Conservation (phyloP, 2,888 invertebrate genomes). For the Drosophila leonis region DNA sequence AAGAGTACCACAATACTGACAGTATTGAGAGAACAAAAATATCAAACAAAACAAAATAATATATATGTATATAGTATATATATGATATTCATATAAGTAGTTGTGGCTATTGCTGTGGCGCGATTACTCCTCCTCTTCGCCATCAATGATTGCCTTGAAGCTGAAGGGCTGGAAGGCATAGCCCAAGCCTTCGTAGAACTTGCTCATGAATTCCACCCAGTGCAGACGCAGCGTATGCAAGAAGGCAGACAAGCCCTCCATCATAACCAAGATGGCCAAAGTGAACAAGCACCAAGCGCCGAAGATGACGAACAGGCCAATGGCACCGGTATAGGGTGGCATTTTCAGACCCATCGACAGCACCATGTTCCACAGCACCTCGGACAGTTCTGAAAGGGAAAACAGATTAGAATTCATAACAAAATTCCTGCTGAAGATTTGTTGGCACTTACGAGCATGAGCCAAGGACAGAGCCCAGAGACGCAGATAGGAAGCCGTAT, state of each 20-base stretch:
- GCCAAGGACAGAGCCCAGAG: constrained; percentile 98
- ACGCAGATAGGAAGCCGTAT: constrained; percentile 97
- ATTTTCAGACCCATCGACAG: constrained; percentile 90
- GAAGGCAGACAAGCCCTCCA: constrained; percentile 99
- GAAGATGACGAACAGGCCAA: constrained; percentile 93
- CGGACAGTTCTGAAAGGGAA: constrained; percentile 90
- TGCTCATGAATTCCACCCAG: constrained; percentile 99
- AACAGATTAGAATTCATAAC: background rate
- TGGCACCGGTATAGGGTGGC: constrained; percentile 89
- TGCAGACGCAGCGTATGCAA: constrained; percentile 98
- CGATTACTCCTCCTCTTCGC: constrained; percentile 86
- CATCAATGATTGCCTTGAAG: constrained; percentile 90
- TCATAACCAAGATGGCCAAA: constrained; percentile 96
- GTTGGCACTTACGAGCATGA: constrained; percentile 92
- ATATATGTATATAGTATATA: constrained; percentile 22
- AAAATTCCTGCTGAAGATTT: background rate
- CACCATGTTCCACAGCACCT: constrained; percentile 98
- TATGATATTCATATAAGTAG: constrained; percentile 23
- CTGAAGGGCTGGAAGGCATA: constrained; percentile 94
- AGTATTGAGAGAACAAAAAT: constrained; percentile 51
- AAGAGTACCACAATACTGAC: constrained; percentile 84
- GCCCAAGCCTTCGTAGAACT: constrained; percentile 94
- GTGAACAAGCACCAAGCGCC: constrained; percentile 96
- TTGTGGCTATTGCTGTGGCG: constrained; percentile 18
- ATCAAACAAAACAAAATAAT: constrained; percentile 61